A percentile compares a stretch with the other conserved stretches of the same genome.
Conservation (phyloP, 2,888 invertebrate genomes). For the Amiota minor region DNA sequence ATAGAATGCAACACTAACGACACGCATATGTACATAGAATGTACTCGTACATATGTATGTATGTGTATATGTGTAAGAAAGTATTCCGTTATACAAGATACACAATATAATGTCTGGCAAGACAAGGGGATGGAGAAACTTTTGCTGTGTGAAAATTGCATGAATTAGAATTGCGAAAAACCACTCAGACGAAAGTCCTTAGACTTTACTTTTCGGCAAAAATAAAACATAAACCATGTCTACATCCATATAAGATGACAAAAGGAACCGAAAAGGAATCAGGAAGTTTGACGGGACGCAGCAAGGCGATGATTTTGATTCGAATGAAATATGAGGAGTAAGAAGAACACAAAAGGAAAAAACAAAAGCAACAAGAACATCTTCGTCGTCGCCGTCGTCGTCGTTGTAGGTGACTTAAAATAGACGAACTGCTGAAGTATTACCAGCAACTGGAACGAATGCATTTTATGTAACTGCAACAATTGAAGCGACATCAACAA, state of each 20-base stretch:
- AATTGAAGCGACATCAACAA: constrained; percentile 35
- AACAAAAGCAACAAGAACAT: too few relatives aligned
- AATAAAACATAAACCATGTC: constrained; percentile 51
- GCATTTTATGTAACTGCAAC: constrained; percentile 49
- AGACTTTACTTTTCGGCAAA: constrained; percentile 68
- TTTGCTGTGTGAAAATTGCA: constrained; percentile 26
- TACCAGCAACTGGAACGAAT: constrained; percentile 44
- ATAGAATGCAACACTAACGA: too few relatives aligned
- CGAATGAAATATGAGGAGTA: too few relatives aligned
- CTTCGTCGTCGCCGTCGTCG: constrained; percentile 24
- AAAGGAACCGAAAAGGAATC: constrained; percentile 48
- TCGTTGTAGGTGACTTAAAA: constrained; percentile 17
- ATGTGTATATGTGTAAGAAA: too few relatives aligned
- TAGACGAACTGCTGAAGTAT: constrained; percentile 1
- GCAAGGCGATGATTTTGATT: not conserved
- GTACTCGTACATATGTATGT: constrained; percentile 26
- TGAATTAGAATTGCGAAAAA: constrained; percentile 47
- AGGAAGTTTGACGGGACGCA: constrained; percentile 63
- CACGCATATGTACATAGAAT: too few relatives aligned
- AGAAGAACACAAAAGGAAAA: too few relatives aligned
- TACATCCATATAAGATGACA: constrained; percentile 2
- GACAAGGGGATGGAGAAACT: not conserved
- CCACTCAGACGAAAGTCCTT: constrained; percentile 72
- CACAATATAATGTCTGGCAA: too few relatives aligned
- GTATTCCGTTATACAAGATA: too few relatives aligned